These are phyloP conservation scores for Caiman crocodilus DNA, from an alignment of 2,797 vertebrate species.

Conservation along the genomic window DNA sequence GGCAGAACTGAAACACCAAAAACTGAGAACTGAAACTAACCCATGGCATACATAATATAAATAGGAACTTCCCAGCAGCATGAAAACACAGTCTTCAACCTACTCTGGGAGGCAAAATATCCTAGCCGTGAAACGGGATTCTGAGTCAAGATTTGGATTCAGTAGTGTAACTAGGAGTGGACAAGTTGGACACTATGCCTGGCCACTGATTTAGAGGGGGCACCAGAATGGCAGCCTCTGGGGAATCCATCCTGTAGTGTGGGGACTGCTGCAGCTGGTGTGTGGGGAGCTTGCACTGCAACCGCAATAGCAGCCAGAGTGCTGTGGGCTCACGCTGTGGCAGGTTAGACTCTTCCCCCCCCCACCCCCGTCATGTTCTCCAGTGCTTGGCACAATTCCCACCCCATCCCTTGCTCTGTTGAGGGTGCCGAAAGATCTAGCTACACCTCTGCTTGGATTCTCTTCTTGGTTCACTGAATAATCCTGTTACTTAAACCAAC, in stretches of 20 bases:
- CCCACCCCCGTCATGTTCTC: too few species aligned
- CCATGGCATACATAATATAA: not conserved
- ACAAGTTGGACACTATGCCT: not conserved
- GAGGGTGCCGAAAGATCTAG: too few species aligned
- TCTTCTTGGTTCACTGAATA: not conserved
- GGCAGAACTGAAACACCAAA: constrained; percentile 34
- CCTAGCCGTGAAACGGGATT: not conserved
- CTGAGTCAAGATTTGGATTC: not conserved
- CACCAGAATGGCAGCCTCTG: too few species aligned
- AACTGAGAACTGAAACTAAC: constrained; percentile 51
- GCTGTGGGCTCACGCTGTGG: too few species aligned
- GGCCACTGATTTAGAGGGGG: too few species aligned
- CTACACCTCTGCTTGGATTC: not conserved
- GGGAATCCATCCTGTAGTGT: too few species aligned
- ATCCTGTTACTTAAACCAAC: not conserved
- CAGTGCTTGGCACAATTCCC: too few species aligned
- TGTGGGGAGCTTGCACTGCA: not conserved
- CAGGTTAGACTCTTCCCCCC: too few species aligned
- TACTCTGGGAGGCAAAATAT: constrained; percentile 42
- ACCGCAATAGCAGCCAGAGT: too few species aligned
- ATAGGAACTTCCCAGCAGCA: constrained; percentile 36
- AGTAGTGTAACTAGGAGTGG: not conserved
- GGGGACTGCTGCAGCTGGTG: too few species aligned
- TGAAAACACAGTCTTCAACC: constrained; percentile 30
- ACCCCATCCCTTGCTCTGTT: too few species aligned